These are phyloP conservation scores for Plecturocebus donacophilus DNA, from an alignment of 2,113 vertebrate genomes.

Conservation along the genomic window DNA sequence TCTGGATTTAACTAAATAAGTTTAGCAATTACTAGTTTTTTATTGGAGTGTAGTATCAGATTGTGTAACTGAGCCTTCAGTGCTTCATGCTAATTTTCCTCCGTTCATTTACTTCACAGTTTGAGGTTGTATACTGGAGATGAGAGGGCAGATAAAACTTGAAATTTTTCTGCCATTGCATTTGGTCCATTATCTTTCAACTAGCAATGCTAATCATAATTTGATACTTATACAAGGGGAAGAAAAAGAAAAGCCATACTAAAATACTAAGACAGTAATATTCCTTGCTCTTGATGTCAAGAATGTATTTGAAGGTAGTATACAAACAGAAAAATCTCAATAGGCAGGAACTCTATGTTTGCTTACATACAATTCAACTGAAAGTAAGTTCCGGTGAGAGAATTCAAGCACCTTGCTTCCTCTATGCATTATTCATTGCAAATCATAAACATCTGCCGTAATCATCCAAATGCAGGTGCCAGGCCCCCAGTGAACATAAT, in stretches of 20 bases:
- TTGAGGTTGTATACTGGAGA: background rate
- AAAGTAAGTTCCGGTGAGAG: constrained; percentile 70
- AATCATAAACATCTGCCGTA: constrained; percentile 78
- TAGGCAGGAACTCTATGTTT: constrained; percentile 59
- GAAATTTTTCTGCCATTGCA: background rate
- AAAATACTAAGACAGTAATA: constrained; percentile 32
- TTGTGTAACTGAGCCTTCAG: background rate
- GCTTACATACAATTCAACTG: constrained; percentile 56
- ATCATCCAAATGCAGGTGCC: constrained; percentile 75
- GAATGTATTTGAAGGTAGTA: constrained; percentile 52
- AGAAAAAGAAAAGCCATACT: background rate
- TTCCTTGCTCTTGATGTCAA: constrained; percentile 10
- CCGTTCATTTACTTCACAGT: background rate
- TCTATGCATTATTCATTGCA: constrained; percentile 76
- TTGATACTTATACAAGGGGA: background rate
- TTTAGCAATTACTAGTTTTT: background rate
- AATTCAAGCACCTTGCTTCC: constrained; percentile 53
- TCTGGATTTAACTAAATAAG: background rate
- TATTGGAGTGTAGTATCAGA: background rate
- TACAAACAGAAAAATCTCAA: constrained; percentile 37
- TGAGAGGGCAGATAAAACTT: background rate
- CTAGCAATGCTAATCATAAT: background rate
- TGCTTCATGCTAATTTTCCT: background rate
- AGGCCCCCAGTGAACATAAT: constrained; percentile 53
- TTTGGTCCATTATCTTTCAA: background rate